A percentile compares a stretch with the other conserved stretches of the same genome.
phyloP scores from a whole-genome alignment of 2,888 invertebrate species.

The Hetaerina titia region DNA sequence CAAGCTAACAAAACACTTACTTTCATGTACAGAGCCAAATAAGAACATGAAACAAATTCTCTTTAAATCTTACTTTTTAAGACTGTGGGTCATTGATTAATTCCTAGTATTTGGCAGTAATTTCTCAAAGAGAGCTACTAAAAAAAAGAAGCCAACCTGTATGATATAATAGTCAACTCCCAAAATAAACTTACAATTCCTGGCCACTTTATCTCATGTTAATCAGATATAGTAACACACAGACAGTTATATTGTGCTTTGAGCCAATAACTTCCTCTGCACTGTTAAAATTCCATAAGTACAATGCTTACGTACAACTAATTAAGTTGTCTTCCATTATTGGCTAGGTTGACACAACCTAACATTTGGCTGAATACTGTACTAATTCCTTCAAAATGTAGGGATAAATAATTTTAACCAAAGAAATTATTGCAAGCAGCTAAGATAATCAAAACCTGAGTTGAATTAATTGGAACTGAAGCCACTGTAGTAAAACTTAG shows the following conservation, averaged over 20 bases:
- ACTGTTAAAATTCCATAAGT: constrained; percentile 55
- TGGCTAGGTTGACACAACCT: constrained; percentile 64
- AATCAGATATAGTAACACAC: constrained; percentile 43
- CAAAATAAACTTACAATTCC: constrained; percentile 57
- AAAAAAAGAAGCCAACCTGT: constrained; percentile 55
- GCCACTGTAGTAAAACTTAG: constrained; percentile 59
- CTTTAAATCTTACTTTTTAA: background rate
- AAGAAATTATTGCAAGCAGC: constrained; percentile 63
- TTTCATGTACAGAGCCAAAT: background rate
- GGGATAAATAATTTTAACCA: constrained; percentile 39
- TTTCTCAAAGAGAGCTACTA: constrained; percentile 40
- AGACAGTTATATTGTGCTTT: constrained; percentile 44
- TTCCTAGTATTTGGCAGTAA: constrained; percentile 24
- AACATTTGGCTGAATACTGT: constrained; percentile 55
- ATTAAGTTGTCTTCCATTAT: constrained; percentile 56
- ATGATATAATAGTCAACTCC: constrained; percentile 55
- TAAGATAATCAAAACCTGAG: constrained; percentile 57
- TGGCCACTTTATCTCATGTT: constrained; percentile 48
- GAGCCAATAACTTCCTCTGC: constrained; percentile 42
- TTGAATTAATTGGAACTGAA: constrained; percentile 63
- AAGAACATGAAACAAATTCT: background rate
- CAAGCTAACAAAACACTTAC: constrained; percentile 6
- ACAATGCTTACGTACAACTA: constrained; percentile 63
- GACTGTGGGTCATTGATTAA: constrained; percentile 24
- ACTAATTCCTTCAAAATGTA: constrained; percentile 56